Base-by-base conservation (phyloP, 2,797 vertebrate genomes). In the Apogon hyalosoma region DNA sequence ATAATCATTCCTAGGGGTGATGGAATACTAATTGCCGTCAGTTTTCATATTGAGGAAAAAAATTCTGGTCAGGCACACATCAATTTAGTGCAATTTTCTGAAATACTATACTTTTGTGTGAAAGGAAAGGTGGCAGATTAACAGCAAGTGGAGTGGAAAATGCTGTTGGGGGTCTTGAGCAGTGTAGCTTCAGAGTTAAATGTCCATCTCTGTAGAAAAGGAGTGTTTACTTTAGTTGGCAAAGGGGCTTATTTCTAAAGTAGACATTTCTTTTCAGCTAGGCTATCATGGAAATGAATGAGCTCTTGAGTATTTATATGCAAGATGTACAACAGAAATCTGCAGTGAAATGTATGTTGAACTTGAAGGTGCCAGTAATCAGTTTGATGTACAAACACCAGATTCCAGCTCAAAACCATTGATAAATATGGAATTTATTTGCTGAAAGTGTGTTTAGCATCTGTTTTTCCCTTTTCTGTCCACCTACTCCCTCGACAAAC, bases 61-160 rank as follows among this genome's bases (percentile, higher is more conserved):
- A 73, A 87, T 64, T 77, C 70, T 58, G 74, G 73, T 69, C 82
- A 81, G 69, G 66, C 85, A 36, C 80, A 83, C 84, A 82, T 85
- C 88, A 92, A 91, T 93, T 92, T 86, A 75, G 80, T 90, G 79
- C 77, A 92, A 93, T 92, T 91, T 93, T 88, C 83, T 87, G 90
- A 86, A 92, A 92, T 78, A 41, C 75, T 89, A 89, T 90, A 89
- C 89, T 88, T 91, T 76, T 77, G 73, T 84, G 62, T 80, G 68
- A 72, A 73, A 69, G 51, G 65, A 81, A 69, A 80, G 70, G 77
- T 70, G 80, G 61, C 66, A 81, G 78, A 73, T 84, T 78, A 79
- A 63, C 47, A 3, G 55, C 14, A 58, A 65, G 62, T 61, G 73
- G 77, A 79, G 63, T 64, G 77, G 77, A 80, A 89, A 86, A 69